Base-by-base conservation (phyloP, 2,113 vertebrate genomes). In the Gobiocypris rarus region DNA sequence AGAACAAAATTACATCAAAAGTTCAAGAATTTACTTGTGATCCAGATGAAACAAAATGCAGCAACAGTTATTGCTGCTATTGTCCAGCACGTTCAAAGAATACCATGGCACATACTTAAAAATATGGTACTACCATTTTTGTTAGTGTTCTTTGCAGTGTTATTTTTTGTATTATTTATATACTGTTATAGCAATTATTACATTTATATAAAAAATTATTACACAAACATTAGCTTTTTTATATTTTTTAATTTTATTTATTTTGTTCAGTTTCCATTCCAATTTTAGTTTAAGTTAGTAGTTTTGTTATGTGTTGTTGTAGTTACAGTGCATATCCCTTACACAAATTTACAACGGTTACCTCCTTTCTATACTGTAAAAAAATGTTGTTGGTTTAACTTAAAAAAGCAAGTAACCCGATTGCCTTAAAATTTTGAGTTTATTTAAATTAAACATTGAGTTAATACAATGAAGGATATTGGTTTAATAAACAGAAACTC, bases 1-100 rank as follows among this genome's bases (percentile, higher is more conserved):
- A 26, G 56, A 61, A 78, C 17, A 65, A 48, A 80, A 80, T 31
- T 22, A 43, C 54, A 78, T 59, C 24, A 63, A 63, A 28, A 65
- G 43, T 80, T 65, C 22, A 71, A 71, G 69, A 45, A 71, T 71
- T 73, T 73, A 14, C 41, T 73, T 1, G 11, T 4, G 24, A 31
- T 75, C 31, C 48, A 52, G 48, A 75, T 71, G 10, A 71, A 69
- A 71, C 1, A 1, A 50, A 75, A 31, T 24, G 43, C 41, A 24
- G 69, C 5, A 19, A 45, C 19, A 38, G 11, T 14, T 73, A n/a
- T n/a, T n/a, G 3, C 61, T 65, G 26, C 61, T 65, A 31, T 65
- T 65, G 8, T 67, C 38, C 31, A 38, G 14, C 3, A 67, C 9
- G 14, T 63, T 28, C 59, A 63, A 63, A 31, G 17, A 67, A 67